phyloP scores from a whole-genome alignment of 1,140 invertebrate genomes.

The Drosophila cardini region DNA sequence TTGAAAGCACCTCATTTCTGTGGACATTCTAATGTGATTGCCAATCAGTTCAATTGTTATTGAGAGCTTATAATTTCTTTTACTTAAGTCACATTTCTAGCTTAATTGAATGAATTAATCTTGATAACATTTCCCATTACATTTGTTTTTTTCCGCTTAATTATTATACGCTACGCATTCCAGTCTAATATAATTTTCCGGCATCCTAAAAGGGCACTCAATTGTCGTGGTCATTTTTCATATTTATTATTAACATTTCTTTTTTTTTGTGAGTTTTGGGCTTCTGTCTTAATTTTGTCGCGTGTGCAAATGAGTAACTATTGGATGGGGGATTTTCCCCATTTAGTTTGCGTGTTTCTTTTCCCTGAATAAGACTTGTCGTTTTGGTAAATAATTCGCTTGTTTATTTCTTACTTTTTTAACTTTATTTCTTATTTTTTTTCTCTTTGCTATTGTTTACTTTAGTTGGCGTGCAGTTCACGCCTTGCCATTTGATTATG shows the following conservation, averaged over 20 bases:
- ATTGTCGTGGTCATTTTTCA: slow-evolving; percentile 46
- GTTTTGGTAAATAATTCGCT: slow-evolving; percentile 61
- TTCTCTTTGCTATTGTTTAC: slow-evolving; percentile 19
- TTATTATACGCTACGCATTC: slow-evolving; percentile 19
- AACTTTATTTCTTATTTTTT: slow-evolving; percentile 50
- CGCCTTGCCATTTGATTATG: slow-evolving; percentile 56
- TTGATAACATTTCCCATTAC: slow-evolving; percentile 41
- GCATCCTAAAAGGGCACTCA: slow-evolving; percentile 49
- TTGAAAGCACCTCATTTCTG: background rate
- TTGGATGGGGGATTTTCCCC: slow-evolving; percentile 1
- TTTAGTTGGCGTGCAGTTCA: slow-evolving; percentile 52
- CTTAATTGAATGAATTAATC: slow-evolving; percentile 27
- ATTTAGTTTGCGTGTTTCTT: slow-evolving; percentile 29
- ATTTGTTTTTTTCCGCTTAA: slow-evolving; percentile 38
- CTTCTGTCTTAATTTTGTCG: slow-evolving; percentile 47
- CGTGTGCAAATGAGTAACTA: slow-evolving; percentile 49
- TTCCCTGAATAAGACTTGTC: slow-evolving; percentile 37
- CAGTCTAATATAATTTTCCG: slow-evolving; percentile 41
- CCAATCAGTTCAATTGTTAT: background rate
- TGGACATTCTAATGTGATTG: background rate
- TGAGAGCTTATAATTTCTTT: background rate
- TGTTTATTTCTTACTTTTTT: slow-evolving; percentile 53
- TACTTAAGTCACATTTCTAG: slow-evolving; percentile 1
- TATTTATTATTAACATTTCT: slow-evolving; percentile 1
- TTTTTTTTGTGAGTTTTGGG: background rate